phyloP scores from a whole-genome alignment of 2,888 invertebrate genomes.

The Acanthosepion lycidas region DNA sequence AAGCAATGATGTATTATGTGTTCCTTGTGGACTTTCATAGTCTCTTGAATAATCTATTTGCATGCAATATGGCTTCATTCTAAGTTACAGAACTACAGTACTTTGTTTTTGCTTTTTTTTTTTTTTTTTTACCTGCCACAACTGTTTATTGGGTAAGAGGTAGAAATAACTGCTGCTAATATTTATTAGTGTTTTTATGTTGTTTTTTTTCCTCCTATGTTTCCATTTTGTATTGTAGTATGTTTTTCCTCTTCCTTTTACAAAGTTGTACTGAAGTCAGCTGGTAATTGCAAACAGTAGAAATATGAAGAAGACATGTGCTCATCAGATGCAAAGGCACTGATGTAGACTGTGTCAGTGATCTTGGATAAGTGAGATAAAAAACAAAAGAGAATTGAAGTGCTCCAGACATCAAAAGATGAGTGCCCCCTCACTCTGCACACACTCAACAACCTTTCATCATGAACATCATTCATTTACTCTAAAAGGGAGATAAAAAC shows the following conservation, averaged over 20 bases:
- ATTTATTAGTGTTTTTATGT: too few species aligned
- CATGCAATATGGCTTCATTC: too few species aligned
- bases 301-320: slow-evolving; percentile 33
- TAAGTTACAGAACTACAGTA: too few species aligned
- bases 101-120: too few species aligned
- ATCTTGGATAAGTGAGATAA: slow-evolving; percentile 21
- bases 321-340: slow-evolving; percentile 21
- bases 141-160: too few species aligned
- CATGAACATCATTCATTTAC: slow-evolving; percentile 23
- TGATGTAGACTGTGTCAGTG: slow-evolving; percentile 2
- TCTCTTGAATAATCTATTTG: too few species aligned
- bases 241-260: not conserved
- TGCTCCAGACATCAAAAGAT: slow-evolving; percentile 33
- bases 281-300: slow-evolving; percentile 22
- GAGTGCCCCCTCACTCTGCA: not conserved
- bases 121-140: too few species aligned
- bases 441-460: slow-evolving; percentile 33
- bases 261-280: slow-evolving; percentile 12
- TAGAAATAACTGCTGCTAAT: too few species aligned
- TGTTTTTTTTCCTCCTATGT: too few species aligned
- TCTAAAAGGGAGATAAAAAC: slow-evolving; percentile 23
- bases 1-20: too few species aligned
- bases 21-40: too few species aligned
- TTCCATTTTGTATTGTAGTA: too few species aligned
- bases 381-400: slow-evolving; percentile 12